Conservation (phyloP, 2,113 vertebrate species). For the Petrocephalus zakoni region DNA sequence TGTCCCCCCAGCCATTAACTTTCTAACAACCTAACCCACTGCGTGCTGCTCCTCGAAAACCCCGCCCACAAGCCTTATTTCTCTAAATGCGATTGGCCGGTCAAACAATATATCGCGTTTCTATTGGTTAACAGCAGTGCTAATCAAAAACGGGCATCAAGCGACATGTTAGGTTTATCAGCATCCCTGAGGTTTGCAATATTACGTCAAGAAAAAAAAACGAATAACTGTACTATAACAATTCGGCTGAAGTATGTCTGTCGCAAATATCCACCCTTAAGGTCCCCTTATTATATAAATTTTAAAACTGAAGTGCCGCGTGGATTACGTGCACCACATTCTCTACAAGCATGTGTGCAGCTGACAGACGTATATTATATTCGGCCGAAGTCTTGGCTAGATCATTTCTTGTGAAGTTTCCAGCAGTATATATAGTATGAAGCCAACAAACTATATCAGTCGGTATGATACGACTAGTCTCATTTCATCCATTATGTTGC, state of each 20-base stretch:
- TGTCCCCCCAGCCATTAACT: conserved; percentile 92
- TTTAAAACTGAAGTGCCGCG: conserved; percentile 32
- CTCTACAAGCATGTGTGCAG: not conserved
- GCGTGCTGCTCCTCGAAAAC: conserved; percentile 61
- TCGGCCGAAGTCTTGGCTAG: not conserved
- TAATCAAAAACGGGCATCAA: conserved; percentile 47
- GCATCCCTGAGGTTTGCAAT: conserved; percentile 34
- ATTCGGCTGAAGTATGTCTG: conserved; percentile 36
- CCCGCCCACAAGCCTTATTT: conserved; percentile 48
- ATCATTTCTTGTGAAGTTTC: not conserved
- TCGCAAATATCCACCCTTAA: conserved; percentile 36
- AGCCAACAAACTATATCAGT: not conserved
- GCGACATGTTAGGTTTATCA: conserved; percentile 70
- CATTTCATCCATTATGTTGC: not conserved
- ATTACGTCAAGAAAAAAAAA: conserved; percentile 44
- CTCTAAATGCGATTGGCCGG: not conserved
- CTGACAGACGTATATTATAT: conserved; percentile 1
- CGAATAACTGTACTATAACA: conserved; percentile 19
- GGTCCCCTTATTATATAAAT: conserved; percentile 33
- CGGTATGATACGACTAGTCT: not conserved
- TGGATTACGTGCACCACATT: conserved; percentile 7
- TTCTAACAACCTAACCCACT: conserved; percentile 92
- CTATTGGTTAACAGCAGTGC: conserved; percentile 44
- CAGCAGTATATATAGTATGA: not conserved
- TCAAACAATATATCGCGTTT: not conserved